Base-by-base conservation (phyloP, 92 coral and sea anemone species). In the Parazoanthus swiftii region DNA sequence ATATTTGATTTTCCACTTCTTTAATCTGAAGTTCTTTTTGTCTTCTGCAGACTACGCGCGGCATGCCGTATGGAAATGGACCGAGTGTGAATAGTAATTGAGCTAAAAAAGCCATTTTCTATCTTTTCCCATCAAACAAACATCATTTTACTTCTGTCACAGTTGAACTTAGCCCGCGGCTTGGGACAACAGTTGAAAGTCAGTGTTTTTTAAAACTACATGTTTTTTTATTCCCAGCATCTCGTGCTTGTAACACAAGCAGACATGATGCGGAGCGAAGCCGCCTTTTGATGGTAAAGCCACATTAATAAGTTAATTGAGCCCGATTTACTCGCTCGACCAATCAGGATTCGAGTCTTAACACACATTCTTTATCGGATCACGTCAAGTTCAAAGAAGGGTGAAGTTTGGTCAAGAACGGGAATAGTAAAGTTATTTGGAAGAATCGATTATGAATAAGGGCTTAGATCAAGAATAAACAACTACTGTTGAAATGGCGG, bases 401-500 rank as follows among this genome's bases (percentile, higher is more conserved):
- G 75, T 81, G 86, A 81, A 67, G 65, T 46, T 37, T 43, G 51
- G 79, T 84, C 79, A 71, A 84, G 87, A 46, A 70, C 68, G 44
- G 3, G 79, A 66, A 84, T 73, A 83, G 86, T 83, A 84, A 26
- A 68, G 21, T 6, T 10, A 37, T 84, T 70, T 72, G 29, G 79
- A 71, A n/a, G 23, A 44, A 44, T 33, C 68, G 79, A 84, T 35
- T 84, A 84, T 84, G 79, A 84, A 84, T 33, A 72, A 26, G 14
- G 65, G 43, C 66, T 35, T 39, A 68, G 14, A 84, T 29, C 66
- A 84, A 84, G 87, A 84, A 84, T 84, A 84, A 71, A 84, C 87
- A 84, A 48, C 70, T 42, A 50, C 66, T 84, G 66, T 70, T 48
- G 48, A 86, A 25, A 95, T 95, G 98, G 77, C 98, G 79, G 95